phyloP scores from a whole-genome alignment of 2,113 vertebrate species.

The Rana temporaria region DNA sequence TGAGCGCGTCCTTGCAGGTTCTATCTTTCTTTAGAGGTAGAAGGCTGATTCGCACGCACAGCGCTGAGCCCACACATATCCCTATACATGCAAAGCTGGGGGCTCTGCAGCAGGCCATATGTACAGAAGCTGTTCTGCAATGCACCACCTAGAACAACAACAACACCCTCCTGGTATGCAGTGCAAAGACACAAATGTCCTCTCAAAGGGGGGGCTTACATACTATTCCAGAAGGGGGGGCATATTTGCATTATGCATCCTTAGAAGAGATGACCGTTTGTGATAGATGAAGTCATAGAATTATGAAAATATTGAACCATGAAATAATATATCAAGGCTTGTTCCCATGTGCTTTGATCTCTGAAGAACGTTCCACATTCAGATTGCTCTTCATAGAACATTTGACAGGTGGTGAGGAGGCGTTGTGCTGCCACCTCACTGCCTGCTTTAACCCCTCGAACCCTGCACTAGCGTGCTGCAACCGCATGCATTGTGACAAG shows the following conservation, averaged over 20 bases:
- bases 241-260: neutral
- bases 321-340: no score
- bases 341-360: no score
- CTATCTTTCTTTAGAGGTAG: slow-evolving; percentile 7
- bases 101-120: neutral
- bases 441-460: no score
- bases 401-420: no score
- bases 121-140: neutral
- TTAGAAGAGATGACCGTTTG: neutral
- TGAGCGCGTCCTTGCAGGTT: slow-evolving; percentile 33
- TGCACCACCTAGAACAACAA: slow-evolving; percentile 1
- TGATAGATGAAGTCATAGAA: no score
- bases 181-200: no score
- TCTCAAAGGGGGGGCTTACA: neutral
- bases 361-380: no score
- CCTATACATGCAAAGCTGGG: neutral
- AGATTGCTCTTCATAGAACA: no score
- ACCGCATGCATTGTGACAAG: no score
- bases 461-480: no score
- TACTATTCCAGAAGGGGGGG: neutral
- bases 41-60: slow-evolving; percentile 3
- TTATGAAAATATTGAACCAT: no score
- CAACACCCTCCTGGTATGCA: neutral
- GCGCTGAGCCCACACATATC: slow-evolving; percentile 5
- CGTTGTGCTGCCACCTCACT: no score